Percentiles rank a stretch among this genome's conserved stretches.
These are phyloP conservation scores for Pachliopta kotzebuea DNA, from an alignment of 2,888 invertebrate species.

Conservation along the genomic window DNA sequence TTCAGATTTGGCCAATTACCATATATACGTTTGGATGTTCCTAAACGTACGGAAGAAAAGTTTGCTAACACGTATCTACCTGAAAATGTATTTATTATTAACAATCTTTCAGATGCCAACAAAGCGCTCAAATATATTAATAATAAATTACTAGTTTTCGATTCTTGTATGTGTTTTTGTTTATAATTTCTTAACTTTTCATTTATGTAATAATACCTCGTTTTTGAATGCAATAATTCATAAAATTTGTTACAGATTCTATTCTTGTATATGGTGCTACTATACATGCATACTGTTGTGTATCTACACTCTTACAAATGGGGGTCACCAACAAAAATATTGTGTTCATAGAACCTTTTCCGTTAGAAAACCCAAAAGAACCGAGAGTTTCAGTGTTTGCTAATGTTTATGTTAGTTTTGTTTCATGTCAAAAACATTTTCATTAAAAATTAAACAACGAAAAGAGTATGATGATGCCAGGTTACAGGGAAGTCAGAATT, in stretches of 20 bases:
- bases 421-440: background rate
- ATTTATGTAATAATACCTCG: background rate
- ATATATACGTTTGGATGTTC: constrained; percentile 52
- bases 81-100: constrained; percentile 82
- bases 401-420: constrained; percentile 54
- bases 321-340: constrained; percentile 80
- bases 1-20: constrained; percentile 41
- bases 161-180: constrained; percentile 18
- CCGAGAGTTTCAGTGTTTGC: constrained; percentile 60
- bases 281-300: constrained; percentile 83
- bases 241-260: constrained; percentile 44
- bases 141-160: constrained; percentile 26
- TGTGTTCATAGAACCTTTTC: constrained; percentile 80
- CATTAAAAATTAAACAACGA: too few species aligned
- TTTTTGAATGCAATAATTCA: background rate
- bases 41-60: constrained; percentile 35
- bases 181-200: background rate
- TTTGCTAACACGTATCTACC: constrained; percentile 42
- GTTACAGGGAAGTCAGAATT: too few species aligned
- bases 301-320: constrained; percentile 81
- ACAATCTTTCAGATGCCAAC: constrained; percentile 77
- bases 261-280: constrained; percentile 85
- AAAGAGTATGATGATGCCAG: too few species aligned
- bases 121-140: constrained; percentile 59
- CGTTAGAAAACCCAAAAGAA: constrained; percentile 47